Evolutionary conservation across 2,113 vertebrate species (phyloP), one percentile per base, ranked within the genome.

Genomic region (Dermatemys mawii): DNA sequence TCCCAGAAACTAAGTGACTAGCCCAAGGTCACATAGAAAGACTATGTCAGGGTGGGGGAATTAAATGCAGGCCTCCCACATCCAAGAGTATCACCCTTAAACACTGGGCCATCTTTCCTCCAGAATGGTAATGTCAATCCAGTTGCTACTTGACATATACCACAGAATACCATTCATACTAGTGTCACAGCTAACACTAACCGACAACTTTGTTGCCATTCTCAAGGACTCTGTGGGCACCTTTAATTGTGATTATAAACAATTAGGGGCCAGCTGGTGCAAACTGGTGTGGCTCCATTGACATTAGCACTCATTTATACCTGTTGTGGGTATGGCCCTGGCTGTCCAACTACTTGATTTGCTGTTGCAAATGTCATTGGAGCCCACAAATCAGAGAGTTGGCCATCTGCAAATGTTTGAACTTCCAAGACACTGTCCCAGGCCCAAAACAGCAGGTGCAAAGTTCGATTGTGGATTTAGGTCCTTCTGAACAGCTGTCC

Each of bases 351-450:
- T 19, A 0, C 53, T 21, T 46, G 26, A 46, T n/a, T 84, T 38
- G 79, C 49, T 78, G 78, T 44, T 50, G 55, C 32, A 17, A 13
- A 88, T 91, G 51, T 11, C 81, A 2, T 12, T 11, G 0, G 24
- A 17, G 22, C 49, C 44, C 35, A 32, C 46, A 57, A 51, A 57
- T 0, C 67, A 6, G 38, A 1, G 0, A 11, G 41, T 48, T 91
- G 26, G 38, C 70, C 83, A 16, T 78, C 86, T 54, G 63, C 19
- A 70, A 70, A 70, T 38, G n/a, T 38, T 5, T 38, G 63, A 70
- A 70, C n/a, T 22, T 19, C 38, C 63, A 38, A 70, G 35, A 19
- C n/a, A 22, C 35, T 38, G 81, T 49, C 57, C 55, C 22, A 46
- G 75, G 82, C 44, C 29, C 44, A 2, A 0, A 6, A 51, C 27